Base-by-base conservation (phyloP, 2,888 invertebrate species). In the Drosophila sordidapex region DNA sequence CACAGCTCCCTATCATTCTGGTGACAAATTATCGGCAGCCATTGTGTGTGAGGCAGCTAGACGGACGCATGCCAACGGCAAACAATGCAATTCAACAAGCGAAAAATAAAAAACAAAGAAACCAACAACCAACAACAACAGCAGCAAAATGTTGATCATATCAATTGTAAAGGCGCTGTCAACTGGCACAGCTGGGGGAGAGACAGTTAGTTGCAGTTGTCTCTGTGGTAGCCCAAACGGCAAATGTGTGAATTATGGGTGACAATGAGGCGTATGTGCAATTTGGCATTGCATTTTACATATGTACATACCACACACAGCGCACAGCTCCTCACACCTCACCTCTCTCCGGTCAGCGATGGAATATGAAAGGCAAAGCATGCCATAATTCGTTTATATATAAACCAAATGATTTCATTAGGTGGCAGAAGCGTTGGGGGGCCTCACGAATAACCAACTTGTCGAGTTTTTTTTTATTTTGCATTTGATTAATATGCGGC, bases 301-400 rank as follows among this genome's bases (percentile, higher is more conserved):
- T 73, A 72, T 35, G 36, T 56, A 36, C 13, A 29, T 31, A n/a
- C 11, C 27, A 15, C 49, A 29, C 52, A 35, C 27, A 27, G 38
- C 38, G 36, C 27, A 18, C 27, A 29, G 35, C 36, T 25, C 57
- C 33, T 11, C 35, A 2, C 31, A 11, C 31, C 38, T 29, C 27
- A 54, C 51, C 43, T 51, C 49, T 58, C 25, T 8, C 27, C 46
- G 51, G 53, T 52, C 58, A 57, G 51, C 59, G 59, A 18, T 43
- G 65, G 63, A 76, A 79, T 74, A 70, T 70, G 57, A 52, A 75
- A 65, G 71, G 63, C 72, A 78, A 78, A 75, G 69, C 52, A 85
- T 87, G 87, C 69, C 81, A 87, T 83, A 83, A 87, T 87, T 86
- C 48, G 76, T 86, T 76, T 85, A 87, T 76, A 86, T 86, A 82